These are phyloP conservation scores for Halictus rubicundus DNA, from an alignment of 1,140 invertebrate species.

Conservation along the genomic window DNA sequence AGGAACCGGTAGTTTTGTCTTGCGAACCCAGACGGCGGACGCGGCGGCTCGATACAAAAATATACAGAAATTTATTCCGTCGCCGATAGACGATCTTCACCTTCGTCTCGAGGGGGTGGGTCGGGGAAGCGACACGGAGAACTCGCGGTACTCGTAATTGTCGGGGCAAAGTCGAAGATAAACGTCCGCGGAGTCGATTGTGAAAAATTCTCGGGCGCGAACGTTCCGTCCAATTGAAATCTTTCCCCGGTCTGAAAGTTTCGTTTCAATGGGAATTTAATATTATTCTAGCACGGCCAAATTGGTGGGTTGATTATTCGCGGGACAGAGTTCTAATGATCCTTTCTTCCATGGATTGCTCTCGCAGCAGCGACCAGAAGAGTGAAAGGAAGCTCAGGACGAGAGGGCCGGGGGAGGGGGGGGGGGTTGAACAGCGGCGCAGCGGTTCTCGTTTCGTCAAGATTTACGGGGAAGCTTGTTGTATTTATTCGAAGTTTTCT, in stretches of 20 bases:
- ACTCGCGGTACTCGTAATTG: background rate
- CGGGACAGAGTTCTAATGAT: constrained; percentile 59
- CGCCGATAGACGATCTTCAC: constrained; percentile 17
- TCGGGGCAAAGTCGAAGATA: background rate
- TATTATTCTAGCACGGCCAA: constrained; percentile 35
- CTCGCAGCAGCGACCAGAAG: constrained; percentile 47
- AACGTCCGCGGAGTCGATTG: background rate
- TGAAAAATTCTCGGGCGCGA: background rate
- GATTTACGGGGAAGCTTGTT: constrained; percentile 63
- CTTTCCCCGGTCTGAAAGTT: background rate
- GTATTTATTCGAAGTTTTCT: constrained; percentile 51
- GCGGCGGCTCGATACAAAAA: constrained; percentile 7
- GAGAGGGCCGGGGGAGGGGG: too few species aligned
- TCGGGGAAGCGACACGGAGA: background rate
- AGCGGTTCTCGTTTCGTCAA: constrained; percentile 62
- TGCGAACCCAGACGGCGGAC: background rate
- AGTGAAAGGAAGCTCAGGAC: constrained; percentile 45
- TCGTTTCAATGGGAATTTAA: background rate
- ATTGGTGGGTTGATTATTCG: constrained; percentile 52
- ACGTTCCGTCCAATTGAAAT: background rate
- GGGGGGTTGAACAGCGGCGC: constrained; percentile 53
- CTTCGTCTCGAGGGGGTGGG: background rate
- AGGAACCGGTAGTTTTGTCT: background rate
- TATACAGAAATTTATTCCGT: constrained; percentile 29
- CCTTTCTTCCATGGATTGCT: constrained; percentile 56